Evolutionary conservation across 2,888 invertebrate genomes (phyloP), one percentile per base, ranked within the genome.

Genomic region (Dicranocentrus wangi): DNA sequence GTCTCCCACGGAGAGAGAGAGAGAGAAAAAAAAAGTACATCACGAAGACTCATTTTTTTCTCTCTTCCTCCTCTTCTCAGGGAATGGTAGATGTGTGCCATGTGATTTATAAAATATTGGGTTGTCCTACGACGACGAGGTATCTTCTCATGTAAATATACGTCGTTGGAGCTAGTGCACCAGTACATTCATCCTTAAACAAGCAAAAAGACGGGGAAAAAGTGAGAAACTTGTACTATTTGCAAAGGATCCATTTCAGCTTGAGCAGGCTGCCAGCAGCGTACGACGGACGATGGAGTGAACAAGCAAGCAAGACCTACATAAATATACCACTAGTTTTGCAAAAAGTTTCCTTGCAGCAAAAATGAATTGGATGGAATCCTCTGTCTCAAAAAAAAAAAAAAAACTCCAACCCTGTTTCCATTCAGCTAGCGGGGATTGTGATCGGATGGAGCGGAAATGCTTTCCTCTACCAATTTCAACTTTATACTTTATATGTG

Each of bases 321-420:
- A 61, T 61, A 77, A 69, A 77, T 61, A 77, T 47, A 68, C 25
- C 28, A 32, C 69, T 68, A 68, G 68, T 77, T 77, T 68, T 61
- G 68, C 77, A 69, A 77, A 39, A 13, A 8, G 68, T 53, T 69
- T 69, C 55, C 77, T 77, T 77, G 69, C 61, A 77, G 61, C 68
- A 69, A 77, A 77, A 77, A 77, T 77, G 77, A 77, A 77, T 77
- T 69, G 77, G 77, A 69, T 69, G 69, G 61, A 77, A 77, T 68
- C 60, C 77, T 69, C 61, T 73, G 39, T 69, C 13, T 55, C 66
- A n/a, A n/a, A n/a, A n/a, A n/a, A n/a, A n/a, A n/a, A n/a, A n/a
- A n/a, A n/a, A n/a, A n/a, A n/a, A n/a, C n/a, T n/a, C n/a, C 19
- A 28, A 21, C 43, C 39, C 43, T 60, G 55, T 13, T 69, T 69